Percentiles rank a stretch among this genome's conserved stretches.
phyloP scores from a whole-genome alignment of 1,140 invertebrate genomes.

The Drosophila lacertosa region DNA sequence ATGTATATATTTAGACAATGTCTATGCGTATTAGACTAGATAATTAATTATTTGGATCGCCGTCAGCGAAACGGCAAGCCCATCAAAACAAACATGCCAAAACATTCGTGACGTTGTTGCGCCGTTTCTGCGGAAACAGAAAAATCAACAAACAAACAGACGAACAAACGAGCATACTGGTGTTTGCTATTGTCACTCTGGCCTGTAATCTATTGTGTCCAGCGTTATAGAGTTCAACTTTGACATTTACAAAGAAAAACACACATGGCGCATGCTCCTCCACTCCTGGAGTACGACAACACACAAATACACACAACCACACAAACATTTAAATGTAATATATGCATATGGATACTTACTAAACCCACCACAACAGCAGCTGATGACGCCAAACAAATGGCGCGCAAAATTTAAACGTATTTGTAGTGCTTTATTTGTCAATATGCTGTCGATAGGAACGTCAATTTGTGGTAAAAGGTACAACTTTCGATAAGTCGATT shows the following conservation, averaged over 20 bases:
- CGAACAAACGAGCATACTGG: constrained; percentile 45
- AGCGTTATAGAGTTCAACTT: constrained; percentile 60
- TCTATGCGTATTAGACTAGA: constrained; percentile 14
- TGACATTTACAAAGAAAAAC: constrained; percentile 56
- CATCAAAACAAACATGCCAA: constrained; percentile 36
- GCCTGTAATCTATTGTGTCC: constrained; percentile 29
- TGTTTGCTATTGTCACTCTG: constrained; percentile 22
- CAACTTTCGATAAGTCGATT: not conserved
- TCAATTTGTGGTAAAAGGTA: not conserved
- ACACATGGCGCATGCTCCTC: constrained; percentile 44
- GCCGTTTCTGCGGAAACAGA: constrained; percentile 32
- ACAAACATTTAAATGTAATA: not conserved
- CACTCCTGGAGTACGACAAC: constrained; percentile 9
- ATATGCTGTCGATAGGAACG: constrained; percentile 3
- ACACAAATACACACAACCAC: constrained; percentile 1
- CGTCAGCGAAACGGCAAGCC: constrained; percentile 6
- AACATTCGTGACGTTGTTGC: constrained; percentile 31
- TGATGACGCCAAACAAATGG: not conserved
- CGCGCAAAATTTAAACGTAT: constrained; percentile 7
- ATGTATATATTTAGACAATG: not conserved
- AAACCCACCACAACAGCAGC: not conserved
- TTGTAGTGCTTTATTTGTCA: not conserved
- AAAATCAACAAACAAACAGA: constrained; percentile 35
- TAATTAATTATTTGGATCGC: constrained; percentile 33
- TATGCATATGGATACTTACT: not conserved